Evolutionary conservation across 2,797 vertebrate species (phyloP), one percentile per base, ranked within the genome.

Genomic region (Forpus xanthops): DNA sequence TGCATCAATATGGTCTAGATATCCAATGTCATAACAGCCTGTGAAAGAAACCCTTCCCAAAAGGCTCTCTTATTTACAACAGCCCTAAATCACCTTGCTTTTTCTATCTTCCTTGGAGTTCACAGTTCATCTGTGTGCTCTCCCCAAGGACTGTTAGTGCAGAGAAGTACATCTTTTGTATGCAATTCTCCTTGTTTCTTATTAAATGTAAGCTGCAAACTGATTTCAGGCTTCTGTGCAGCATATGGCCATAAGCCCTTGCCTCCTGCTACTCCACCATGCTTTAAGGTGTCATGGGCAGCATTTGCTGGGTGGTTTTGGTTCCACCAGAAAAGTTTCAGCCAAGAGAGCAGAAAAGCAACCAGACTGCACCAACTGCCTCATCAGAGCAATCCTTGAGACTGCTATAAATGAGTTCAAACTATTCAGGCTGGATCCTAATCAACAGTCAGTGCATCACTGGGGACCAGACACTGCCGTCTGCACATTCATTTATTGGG

Each of bases 391-490:
- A 86, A n/a, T 84, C 42, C 45, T 27, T 60, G 62, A 47, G 72
- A 25, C 10, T 47, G 61, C 68, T 81, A 14, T 64, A 95, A 89
- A 93, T 55, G 78, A 87, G 82, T 87, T 72, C 31, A 75, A 85
- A 77, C 75, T 93, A 30, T 75, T 87, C 33, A 37, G 72, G 87
- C 53, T 92, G 70, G 87, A 92, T 91, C 58, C 60, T 85, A 58
- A 89, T 82, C 85, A 91, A 91, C 73, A 92, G 85, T 41, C 91
- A 78, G 85, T 49, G 82, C 66, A 79, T 52, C 92, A 53, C 85
- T 67, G 87, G 89, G 76, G 94, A 95, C 55, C 70, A 96, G 68
- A 80, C 62, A 41, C 62, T 91, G 94, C 71, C 85, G 89, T 96
- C 73, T 94, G 76, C 95, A 92, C 0, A 6, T 73, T 91, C 62